Conservation (phyloP, 2,797 vertebrate species). For the Prionace glauca region DNA sequence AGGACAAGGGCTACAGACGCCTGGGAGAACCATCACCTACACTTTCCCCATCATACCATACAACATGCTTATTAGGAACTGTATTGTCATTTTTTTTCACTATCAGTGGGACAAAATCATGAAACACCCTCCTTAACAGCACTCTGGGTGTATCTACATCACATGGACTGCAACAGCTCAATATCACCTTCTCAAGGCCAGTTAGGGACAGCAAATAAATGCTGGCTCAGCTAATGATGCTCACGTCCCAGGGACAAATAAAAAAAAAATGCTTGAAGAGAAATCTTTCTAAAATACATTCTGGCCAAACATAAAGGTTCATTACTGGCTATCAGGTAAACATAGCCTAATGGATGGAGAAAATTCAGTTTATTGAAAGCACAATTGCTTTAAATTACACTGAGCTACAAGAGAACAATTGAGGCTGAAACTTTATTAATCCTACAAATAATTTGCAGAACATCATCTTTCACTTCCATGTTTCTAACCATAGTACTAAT, state of each 20-base stretch:
- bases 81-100: too few species aligned
- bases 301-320: not conserved
- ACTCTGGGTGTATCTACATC: not conserved
- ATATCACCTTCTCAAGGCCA: not conserved
- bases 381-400: not conserved
- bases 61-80: not conserved
- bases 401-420: not conserved
- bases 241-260: not conserved
- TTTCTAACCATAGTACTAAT: not conserved
- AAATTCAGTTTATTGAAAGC: not conserved
- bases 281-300: not conserved
- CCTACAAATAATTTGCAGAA: not conserved
- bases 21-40: not conserved
- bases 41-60: not conserved
- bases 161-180: not conserved
- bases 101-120: not conserved
- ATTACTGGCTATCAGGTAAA: not conserved
- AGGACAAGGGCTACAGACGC: not conserved
- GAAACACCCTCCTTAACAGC: not conserved
- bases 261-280: not conserved
- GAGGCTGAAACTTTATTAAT: not conserved
- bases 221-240: not conserved
- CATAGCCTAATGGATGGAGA: not conserved
- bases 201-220: not conserved
- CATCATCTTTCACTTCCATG: conserved; percentile 11